Evolutionary conservation across 2,797 vertebrate species (phyloP), one percentile per base, ranked within the genome.

Genomic region (Coregonus suidteri): DNA sequence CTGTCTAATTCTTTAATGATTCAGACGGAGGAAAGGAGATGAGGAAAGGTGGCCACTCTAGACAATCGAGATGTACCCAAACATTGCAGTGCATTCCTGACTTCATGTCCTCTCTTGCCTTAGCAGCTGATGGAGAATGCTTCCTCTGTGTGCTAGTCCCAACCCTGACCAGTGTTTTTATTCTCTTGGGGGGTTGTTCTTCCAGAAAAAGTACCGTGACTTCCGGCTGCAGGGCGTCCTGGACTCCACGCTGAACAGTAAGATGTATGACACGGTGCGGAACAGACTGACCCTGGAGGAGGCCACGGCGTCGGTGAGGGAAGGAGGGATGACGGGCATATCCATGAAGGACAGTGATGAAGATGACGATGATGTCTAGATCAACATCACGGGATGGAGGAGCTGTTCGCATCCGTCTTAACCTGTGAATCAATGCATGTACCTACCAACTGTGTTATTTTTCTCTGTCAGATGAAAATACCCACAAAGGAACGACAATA

Each of bases 271-370:
- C 77, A 99, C 97, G 0, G 96, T 99, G 87, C 95, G 97, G 80
- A 99, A 97, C 93, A 94, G 98, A 1, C 95, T 99, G 88, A 98
- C 97, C 0, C 93, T 99, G 77, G 98, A 99, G 84, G 98, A 99
- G 91, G 97, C 98, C 84, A 98, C 97, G 0, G 97, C 98, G 0
- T 98, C 97, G 0, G 98, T 99, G 83, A 96, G 97, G 11, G 97
- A 99, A 83, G 97, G 97, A 1, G 98, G 97, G 71, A 97, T 99
- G 85, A 97, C 98, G 86, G 98, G 98, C 1, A 97, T 99, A 87
- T 98, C 98, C 78, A 99, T 99, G 98, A 99, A 95, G 88, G 97
- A 99, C 94, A 99, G 98, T 2, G 98, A 99, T 73, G 98, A 99
- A 89, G 98, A 99, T 75, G 94, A 97, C 16, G 59, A 64, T 15